Percentiles rank a stretch among this genome's conserved stretches.
Conservation (phyloP, 2,797 vertebrate genomes). For the Natrix natrix region DNA sequence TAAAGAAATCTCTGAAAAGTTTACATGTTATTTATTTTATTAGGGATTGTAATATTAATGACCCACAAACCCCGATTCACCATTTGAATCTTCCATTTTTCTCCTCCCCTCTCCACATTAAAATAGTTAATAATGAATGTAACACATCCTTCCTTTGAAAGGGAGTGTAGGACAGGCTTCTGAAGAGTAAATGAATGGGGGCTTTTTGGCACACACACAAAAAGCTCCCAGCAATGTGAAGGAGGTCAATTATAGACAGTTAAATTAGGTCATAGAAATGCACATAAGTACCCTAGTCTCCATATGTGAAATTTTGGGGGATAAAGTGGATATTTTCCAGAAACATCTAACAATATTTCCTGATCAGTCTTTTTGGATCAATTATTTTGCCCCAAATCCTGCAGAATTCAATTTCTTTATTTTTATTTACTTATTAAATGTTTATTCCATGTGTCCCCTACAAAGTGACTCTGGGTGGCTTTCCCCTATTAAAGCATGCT, state of each 20-base stretch:
- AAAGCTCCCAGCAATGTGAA: neutral
- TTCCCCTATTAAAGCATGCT: neutral
- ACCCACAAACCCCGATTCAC: neutral
- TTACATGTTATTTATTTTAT: neutral
- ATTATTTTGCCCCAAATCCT: neutral
- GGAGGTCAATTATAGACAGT: neutral
- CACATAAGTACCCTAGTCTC: neutral
- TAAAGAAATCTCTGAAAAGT: neutral
- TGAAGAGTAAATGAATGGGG: neutral
- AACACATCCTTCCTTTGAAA: neutral
- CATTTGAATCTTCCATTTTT: neutral
- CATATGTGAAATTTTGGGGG: neutral
- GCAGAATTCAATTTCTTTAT: neutral
- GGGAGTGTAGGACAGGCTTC: neutral
- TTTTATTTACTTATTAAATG: neutral
- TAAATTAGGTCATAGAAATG: neutral
- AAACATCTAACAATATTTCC: neutral
- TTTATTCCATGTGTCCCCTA: neutral
- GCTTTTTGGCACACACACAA: neutral
- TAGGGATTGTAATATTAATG: neutral
- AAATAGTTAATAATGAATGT: neutral
- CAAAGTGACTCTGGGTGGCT: neutral
- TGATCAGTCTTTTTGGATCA: neutral
- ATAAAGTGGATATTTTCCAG: neutral
- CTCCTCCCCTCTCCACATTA: neutral